Base-by-base conservation (phyloP, 2,797 vertebrate species). In the Tachyglossus aculeatus region DNA sequence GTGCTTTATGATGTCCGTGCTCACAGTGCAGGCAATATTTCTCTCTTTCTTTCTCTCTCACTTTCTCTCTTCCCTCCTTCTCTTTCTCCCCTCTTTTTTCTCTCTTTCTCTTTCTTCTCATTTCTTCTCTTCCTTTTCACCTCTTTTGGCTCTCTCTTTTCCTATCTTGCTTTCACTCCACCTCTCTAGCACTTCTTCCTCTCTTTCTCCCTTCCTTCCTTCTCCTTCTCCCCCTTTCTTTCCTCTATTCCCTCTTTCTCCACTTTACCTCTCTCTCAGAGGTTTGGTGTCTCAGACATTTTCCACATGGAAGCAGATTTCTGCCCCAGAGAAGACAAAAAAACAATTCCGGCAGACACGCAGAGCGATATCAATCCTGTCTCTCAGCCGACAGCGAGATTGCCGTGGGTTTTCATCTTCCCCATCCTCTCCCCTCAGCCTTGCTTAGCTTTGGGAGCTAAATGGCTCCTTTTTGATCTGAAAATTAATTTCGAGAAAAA, bases 401-500 rank as follows among this genome's bases (percentile, higher is more conserved):
- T 47, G 36, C 59, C 6, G 3, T 0, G 0, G 60, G 33, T 67
- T 74, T 55, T 48, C 61, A 57, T 66, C 47, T 41, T 70, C 44
- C 50, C 12, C 57, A 43, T 57, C 75, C 54, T 29, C 70, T 47
- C 65, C 67, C 57, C 19, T 25, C 71, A 51, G 9, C 13, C 51
- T 34, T 6, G 1, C 74, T 88, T 74, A 7, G 63, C 72, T 85
- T 65, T 40, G 61, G 58, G 67, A 76, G 34, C 74, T 80, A 74
- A 84, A 80, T 44, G 37, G n/a, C 45, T 71, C 83, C 70, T 27
- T 77, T 88, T 86, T 74, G 82, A 88, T 88, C 79, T 66, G 82
- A 83, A 80, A 88, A 89, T 87, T 82, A 85, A 92, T 89, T 91
- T 82, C 74, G 65, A 65, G 63, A 34, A 47, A 31, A 77, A 79